Evolutionary conservation across 2,797 vertebrate genomes (phyloP), one percentile per base, ranked within the genome.

Genomic region (Tauraco hartlaubi): DNA sequence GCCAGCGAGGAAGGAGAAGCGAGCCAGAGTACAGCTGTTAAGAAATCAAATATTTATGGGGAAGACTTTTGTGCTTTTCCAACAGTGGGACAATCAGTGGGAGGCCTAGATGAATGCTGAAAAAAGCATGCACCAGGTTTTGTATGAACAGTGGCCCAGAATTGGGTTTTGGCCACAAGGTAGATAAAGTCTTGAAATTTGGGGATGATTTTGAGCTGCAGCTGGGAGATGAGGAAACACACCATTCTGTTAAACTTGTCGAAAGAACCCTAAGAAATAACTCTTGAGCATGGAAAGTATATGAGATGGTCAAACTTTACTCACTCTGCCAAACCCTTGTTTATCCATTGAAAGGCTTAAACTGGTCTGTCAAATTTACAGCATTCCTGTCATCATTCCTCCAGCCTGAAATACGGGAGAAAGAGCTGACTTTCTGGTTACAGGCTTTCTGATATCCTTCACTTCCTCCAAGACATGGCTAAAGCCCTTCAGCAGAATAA

Each of bases 1-100:
- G 25, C 44, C 68, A 85, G 59, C 5, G 11, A 33, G 62, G 49
- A 94, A 95, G 90, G 33, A 74, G 85, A 95, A 83, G 12, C 0
- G 1, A 94, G 73, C 31, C 82, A 92, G 76, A 49, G 61, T 23
- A 88, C 26, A 91, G 93, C 77, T 85, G 87, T 68, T 79, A 78
- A 66, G 52, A 87, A 78, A 96, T 88, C 51, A 91, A 91, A 76
- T 88, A 86, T 95, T 92, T 81, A 96, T 78, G 90, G 78, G 15
- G 43, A 80, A 83, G 37, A 6, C 62, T 90, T 85, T 92, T 41
- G 58, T 61, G 49, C 22, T 72, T 92, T 80, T 56, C 44, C 26
- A 68, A 31, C 21, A 62, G 56, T 51, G 33, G 51, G 31, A 29
- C 3, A 8, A 68, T 66, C 81, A 66, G 61, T 29, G 43, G 33